Evolutionary conservation across 2,113 vertebrate species (phyloP), one percentile per base, ranked within the genome.

Genomic region (Polypterus senegalus): DNA sequence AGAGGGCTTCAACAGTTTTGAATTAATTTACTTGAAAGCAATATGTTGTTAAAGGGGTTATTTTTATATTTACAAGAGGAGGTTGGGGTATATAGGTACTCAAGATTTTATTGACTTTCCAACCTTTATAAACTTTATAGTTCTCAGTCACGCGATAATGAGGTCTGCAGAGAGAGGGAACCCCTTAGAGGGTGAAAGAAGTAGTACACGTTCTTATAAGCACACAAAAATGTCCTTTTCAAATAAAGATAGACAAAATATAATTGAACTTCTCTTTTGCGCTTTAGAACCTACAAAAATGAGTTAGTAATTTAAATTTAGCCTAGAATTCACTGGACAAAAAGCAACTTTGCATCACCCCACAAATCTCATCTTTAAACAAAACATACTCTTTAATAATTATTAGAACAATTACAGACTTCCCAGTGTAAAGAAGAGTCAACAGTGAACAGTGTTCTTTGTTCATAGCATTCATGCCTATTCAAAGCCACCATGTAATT

Each of bases 401-500:
- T 74, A 77, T 76, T 73, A 78, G 76, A 74, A 80, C 73, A 78
- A 79, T 76, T 73, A 71, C 73, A 74, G 27, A 73, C 70, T 69
- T 76, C 72, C 74, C 77, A 68, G 72, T 69, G 61, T 64, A 71
- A 71, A 73, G 58, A 57, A 66, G 71, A 70, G 65, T 72, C 74
- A 80, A 61, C 62, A 77, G 69, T 55, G 69, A 78, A 70, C 66
- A 71, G 57, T 68, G 66, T 61, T 60, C 57, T 74, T 73, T 73
- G 66, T 67, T 77, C 78, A 60, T 64, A 51, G 66, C 71, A 74
- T 69, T 75, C 66, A 69, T 67, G 70, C 69, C 53, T 64, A 63
- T 61, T 76, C 70, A 74, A 68, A 82, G 73, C 55, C 59, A 71
- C 67, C 64, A 69, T 82, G 76, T 79, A 79, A 79, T 53, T 76